Evolutionary conservation across 30 jellyfish, hydroid and myxozoan genomes (phyloP).

Genomic region (Morbakka virulenta): DNA sequence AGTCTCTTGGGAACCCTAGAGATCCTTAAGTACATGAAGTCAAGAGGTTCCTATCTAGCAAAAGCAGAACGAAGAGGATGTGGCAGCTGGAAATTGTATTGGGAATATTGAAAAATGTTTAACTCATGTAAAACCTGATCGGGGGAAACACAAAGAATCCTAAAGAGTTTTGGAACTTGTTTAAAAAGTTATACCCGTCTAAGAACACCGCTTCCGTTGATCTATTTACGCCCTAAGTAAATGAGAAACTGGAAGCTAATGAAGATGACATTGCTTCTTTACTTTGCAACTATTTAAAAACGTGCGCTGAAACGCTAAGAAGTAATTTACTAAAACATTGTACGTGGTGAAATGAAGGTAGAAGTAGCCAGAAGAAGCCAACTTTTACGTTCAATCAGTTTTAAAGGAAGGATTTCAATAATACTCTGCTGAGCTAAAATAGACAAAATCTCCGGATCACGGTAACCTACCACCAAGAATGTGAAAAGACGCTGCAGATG

Average conservation of each 20-base stretch:
- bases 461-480: too few species aligned
- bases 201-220: background rate
- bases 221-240: conserved; percentile 27
- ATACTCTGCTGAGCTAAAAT: background rate
- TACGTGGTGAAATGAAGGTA: background rate
- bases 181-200: background rate
- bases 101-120: conserved; percentile 15
- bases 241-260: conserved; percentile 38
- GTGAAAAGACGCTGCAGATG: too few species aligned
- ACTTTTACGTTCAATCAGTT: background rate
- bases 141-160: conserved; percentile 22
- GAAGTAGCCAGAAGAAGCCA: background rate
- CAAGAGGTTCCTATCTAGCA: conserved; percentile 14
- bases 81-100: background rate
- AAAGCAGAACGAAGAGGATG: background rate
- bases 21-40: conserved; percentile 21
- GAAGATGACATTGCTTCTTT: conserved; percentile 35
- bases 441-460: too few species aligned
- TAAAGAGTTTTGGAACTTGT: background rate
- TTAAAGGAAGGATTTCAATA: background rate
- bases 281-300: conserved; percentile 12
- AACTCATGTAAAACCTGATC: conserved; percentile 34
- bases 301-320: background rate
- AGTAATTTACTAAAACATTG: background rate
- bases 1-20: conserved; percentile 54